Conservation (phyloP, 1,140 invertebrate species). For the Lordiphosa collinella region DNA sequence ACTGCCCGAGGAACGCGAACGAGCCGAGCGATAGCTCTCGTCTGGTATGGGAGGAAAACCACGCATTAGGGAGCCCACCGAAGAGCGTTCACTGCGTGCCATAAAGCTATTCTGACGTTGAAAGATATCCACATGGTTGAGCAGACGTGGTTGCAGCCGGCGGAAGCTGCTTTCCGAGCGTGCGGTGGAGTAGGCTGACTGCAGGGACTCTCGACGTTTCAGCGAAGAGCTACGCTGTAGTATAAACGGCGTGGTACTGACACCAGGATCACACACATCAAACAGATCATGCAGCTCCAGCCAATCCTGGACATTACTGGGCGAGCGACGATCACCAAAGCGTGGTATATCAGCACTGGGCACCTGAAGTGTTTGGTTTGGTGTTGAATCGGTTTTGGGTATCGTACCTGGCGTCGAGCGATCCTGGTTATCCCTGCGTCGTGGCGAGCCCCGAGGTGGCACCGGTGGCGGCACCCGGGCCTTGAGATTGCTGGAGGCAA, state of each 20-base stretch:
- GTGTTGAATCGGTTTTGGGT: constrained; percentile 13
- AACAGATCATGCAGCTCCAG: constrained; percentile 76
- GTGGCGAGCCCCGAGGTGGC: constrained; percentile 88
- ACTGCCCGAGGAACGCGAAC: constrained; percentile 48
- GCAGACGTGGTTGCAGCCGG: constrained; percentile 31
- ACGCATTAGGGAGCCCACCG: constrained; percentile 67
- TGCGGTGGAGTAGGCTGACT: constrained; percentile 57
- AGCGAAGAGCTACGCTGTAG: constrained; percentile 20
- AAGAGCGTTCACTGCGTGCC: constrained; percentile 61
- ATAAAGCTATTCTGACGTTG: constrained; percentile 73
- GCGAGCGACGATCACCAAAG: constrained; percentile 71
- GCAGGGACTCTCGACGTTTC: constrained; percentile 50
- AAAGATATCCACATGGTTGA: constrained; percentile 68
- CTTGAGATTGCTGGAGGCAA: constrained; percentile 77
- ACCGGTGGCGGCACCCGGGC: constrained; percentile 89
- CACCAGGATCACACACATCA: constrained; percentile 17
- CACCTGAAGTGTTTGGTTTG: constrained; percentile 41
- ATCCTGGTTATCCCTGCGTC: constrained; percentile 80
- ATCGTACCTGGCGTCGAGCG: constrained; percentile 66
- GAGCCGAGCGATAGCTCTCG: constrained; percentile 51
- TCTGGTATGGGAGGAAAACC: constrained; percentile 66
- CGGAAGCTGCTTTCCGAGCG: constrained; percentile 58
- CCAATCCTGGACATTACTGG: constrained; percentile 78
- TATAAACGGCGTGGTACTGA: constrained; percentile 6
- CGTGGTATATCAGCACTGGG: constrained; percentile 44